Base-by-base conservation (phyloP, 2,888 invertebrate genomes). In the Venustoraphidia nigricollis region DNA sequence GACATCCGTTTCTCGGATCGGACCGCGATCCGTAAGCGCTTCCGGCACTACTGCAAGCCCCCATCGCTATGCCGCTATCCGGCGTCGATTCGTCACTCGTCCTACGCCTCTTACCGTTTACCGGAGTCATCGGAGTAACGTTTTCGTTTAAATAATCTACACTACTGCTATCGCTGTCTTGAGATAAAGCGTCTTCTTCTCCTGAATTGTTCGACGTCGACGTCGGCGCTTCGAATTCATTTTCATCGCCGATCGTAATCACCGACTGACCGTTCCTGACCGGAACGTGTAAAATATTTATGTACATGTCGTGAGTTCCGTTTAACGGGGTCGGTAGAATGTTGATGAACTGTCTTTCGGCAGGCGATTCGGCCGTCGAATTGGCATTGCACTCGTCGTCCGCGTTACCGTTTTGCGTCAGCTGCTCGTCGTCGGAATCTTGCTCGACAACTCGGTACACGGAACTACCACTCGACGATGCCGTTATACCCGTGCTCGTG, bases 401-500 rank as follows among this genome's bases (percentile, higher is more conserved):
- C 9, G 13, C 13, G 11, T 14, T 39, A 8, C 13, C 11, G 17
- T 39, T 39, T 14, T 14, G 58, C 2, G 60, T 63, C 4, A 72
- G 69, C 49, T 71, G 72, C 54, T 79, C 79, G 55, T 79, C 79
- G 55, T 80, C 80, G 0, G 79, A 79, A 57, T 79, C 79, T 50
- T 66, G 65, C 51, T 51, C 76, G 69, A 64, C 75, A 69, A 49
- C 73, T 9, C 66, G 55, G 51, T 50, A 54, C n/a, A 65, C 56
- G 35, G 61, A 56, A 44, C 56, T 58, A 44, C 54, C 43, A 13
- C 50, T 49, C n/a, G 53, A 50, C 9, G 49, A 45, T 1, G 49
- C 52, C 9, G 55, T 55, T 38, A 52, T 60, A 61, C 81, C 81
- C 56, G 80, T 77, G 58, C 80, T 80, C 42, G 81, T 81, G 59